phyloP scores from a whole-genome alignment of 2,113 vertebrate genomes.

The Pelobates fuscus region DNA sequence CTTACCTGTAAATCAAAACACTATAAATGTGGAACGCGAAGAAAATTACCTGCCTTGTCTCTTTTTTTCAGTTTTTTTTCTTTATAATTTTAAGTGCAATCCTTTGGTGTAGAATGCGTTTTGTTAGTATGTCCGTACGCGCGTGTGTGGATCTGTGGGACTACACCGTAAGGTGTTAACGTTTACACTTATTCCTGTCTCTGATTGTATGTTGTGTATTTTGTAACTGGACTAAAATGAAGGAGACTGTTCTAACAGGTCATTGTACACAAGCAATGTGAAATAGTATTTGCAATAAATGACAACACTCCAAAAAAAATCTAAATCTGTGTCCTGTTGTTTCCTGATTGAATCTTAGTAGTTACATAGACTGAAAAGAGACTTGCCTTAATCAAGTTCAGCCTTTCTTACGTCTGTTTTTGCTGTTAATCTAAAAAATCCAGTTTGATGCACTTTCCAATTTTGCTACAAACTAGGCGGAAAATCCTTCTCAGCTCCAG shows the following conservation, averaged over 20 bases:
- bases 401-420: too few relatives aligned
- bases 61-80: background rate
- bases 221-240: conserved; percentile 66
- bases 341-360: too few relatives aligned
- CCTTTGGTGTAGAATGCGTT: background rate
- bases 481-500: too few relatives aligned
- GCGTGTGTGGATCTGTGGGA: conserved; percentile 11
- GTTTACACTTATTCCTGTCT: conserved; percentile 39
- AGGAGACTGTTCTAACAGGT: conserved; percentile 61
- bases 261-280: conserved; percentile 67
- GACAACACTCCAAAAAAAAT: conserved; percentile 46
- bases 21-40: background rate
- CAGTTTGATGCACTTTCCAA: too few relatives aligned
- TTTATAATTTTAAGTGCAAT: background rate
- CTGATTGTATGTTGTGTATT: conserved; percentile 63
- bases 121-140: conserved; percentile 3
- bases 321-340: too few relatives aligned
- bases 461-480: too few relatives aligned
- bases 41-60: background rate
- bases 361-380: too few relatives aligned
- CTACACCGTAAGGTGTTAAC: conserved; percentile 11
- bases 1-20: background rate
- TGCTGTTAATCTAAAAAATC: too few relatives aligned
- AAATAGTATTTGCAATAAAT: conserved; percentile 72
- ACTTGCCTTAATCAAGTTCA: too few relatives aligned